phyloP scores from a whole-genome alignment of 2,888 invertebrate species.

The Dermolepida albohirtum region DNA sequence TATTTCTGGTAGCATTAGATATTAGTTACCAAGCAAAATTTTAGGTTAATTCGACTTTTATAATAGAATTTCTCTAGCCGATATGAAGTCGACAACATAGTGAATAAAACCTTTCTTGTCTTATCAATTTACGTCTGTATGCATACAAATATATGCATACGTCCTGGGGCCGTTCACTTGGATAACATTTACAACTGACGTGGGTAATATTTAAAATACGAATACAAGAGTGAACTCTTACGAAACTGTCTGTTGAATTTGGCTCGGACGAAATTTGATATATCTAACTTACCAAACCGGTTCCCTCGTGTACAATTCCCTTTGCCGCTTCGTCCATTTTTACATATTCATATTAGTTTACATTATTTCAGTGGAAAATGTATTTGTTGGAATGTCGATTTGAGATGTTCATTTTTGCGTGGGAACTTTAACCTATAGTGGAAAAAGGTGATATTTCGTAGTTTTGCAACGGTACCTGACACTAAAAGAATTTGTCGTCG shows the following conservation, averaged over 20 bases:
- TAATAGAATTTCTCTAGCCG: no score
- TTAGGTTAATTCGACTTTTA: no score
- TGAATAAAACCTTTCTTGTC: no score
- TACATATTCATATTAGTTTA: conserved; percentile 26
- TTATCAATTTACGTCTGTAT: no score
- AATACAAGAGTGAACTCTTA: conserved; percentile 28
- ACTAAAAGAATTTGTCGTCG: neutral
- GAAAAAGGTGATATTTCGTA: conserved; percentile 15
- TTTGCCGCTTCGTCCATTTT: conserved; percentile 17
- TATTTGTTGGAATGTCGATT: conserved; percentile 5
- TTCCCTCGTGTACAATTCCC: conserved; percentile 22
- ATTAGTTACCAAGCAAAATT: no score
- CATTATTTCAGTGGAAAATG: conserved; percentile 4
- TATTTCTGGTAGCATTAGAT: no score
- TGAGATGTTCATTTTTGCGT: conserved; percentile 14
- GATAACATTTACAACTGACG: conserved; percentile 18
- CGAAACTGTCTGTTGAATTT: conserved; percentile 35
- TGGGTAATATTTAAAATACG: conserved; percentile 18
- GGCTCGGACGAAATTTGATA: conserved; percentile 39
- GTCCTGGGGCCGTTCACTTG: conserved; percentile 3
- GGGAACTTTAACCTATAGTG: conserved; percentile 15
- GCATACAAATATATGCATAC: conserved; percentile 4
- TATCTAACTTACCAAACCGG: conserved; percentile 30
- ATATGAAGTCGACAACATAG: no score
- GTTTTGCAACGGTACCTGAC: conserved; percentile 20